Conservation (phyloP, 2,888 invertebrate species). For the Brenthis ino region DNA sequence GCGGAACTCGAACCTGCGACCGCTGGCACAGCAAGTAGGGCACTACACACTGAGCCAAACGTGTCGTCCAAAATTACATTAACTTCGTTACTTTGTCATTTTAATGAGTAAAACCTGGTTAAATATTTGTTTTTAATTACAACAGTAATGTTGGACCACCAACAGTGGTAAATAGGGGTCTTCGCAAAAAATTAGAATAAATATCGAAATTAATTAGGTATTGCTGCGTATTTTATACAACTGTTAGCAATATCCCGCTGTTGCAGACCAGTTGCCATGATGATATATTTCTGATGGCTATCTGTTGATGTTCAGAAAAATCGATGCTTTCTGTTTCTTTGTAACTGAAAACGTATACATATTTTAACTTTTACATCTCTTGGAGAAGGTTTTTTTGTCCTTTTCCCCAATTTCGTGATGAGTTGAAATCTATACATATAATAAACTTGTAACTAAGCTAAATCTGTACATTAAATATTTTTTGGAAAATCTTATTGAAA, state of each 20-base stretch:
- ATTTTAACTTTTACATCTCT: not conserved
- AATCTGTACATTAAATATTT: too few relatives aligned
- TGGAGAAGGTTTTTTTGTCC: too few relatives aligned
- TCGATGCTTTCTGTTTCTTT: constrained; percentile 6
- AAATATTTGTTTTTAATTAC: constrained; percentile 16
- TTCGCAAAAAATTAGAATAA: constrained; percentile 47
- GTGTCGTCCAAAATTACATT: too few relatives aligned
- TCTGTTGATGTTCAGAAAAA: constrained; percentile 35
- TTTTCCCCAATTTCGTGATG: too few relatives aligned
- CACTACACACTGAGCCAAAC: too few relatives aligned
- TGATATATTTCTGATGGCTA: constrained; percentile 39
- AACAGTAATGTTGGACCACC: constrained; percentile 42
- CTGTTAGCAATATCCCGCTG: constrained; percentile 39
- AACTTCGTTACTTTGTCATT: too few relatives aligned
- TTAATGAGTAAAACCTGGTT: too few relatives aligned
- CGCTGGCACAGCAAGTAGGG: too few relatives aligned
- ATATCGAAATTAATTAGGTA: constrained; percentile 46
- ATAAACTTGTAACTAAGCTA: too few relatives aligned
- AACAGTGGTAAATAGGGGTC: constrained; percentile 42
- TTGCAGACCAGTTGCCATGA: constrained; percentile 30
- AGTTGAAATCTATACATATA: too few relatives aligned
- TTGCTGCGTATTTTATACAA: constrained; percentile 21
- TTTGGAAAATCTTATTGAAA: too few relatives aligned
- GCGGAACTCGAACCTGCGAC: too few relatives aligned
- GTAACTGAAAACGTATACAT: constrained; percentile 2